These are phyloP conservation scores for Sarcophaga bullata DNA, from an alignment of 1,140 invertebrate species.

Conservation along the genomic window DNA sequence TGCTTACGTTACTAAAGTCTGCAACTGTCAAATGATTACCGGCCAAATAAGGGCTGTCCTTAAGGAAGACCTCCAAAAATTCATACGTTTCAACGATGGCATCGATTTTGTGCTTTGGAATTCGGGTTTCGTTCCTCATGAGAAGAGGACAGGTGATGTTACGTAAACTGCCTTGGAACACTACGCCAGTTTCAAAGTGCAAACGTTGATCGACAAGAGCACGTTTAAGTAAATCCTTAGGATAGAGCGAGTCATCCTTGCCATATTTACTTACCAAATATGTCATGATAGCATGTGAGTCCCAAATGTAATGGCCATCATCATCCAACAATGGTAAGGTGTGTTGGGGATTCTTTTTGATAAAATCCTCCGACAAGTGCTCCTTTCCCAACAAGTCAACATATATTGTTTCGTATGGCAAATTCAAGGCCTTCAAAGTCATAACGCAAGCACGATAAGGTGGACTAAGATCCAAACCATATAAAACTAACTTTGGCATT, in stretches of 20 bases:
- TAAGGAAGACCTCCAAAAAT: conserved; percentile 67
- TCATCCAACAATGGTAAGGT: conserved; percentile 62
- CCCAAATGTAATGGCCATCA: conserved; percentile 49
- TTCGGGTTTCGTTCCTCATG: conserved; percentile 56
- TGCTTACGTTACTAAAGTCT: conserved; percentile 67
- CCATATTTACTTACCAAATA: conserved; percentile 72
- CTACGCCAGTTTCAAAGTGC: conserved; percentile 71
- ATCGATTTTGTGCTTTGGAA: conserved; percentile 53
- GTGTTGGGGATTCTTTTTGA: conserved; percentile 62
- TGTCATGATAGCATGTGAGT: conserved; percentile 65
- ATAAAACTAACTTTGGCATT: conserved; percentile 64
- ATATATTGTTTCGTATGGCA: conserved; percentile 41
- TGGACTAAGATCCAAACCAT: conserved; percentile 66
- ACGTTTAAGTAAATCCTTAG: conserved; percentile 68
- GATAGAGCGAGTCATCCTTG: conserved; percentile 69
- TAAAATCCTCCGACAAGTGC: conserved; percentile 70
- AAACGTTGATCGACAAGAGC: conserved; percentile 70
- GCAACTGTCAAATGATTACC: conserved; percentile 71
- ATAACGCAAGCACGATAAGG: conserved; percentile 54
- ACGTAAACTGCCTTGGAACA: conserved; percentile 69
- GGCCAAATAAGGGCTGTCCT: conserved; percentile 65
- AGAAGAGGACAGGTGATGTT: conserved; percentile 65
- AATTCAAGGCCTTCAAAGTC: conserved; percentile 42
- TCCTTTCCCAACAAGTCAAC: conserved; percentile 60
- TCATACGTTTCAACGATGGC: conserved; percentile 66